These are phyloP conservation scores for Julus scanicus DNA, from an alignment of 2,888 invertebrate species.

Conservation along the genomic window DNA sequence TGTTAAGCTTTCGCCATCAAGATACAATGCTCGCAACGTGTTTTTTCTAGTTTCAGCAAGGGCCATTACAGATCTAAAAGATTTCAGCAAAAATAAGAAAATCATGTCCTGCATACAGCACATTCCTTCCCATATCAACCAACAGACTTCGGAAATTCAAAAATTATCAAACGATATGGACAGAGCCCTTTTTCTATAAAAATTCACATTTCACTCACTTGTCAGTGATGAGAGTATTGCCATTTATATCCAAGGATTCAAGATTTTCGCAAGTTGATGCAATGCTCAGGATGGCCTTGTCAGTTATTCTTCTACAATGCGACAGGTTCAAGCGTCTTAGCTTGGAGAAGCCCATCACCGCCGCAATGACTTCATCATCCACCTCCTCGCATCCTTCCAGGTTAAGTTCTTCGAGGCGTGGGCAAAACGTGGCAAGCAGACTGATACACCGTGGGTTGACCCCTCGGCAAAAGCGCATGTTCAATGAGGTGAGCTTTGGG, in stretches of 20 bases:
- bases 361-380: constrained; percentile 47
- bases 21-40: constrained; percentile 55
- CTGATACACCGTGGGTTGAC: not conserved
- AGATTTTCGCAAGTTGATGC: not conserved
- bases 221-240: not conserved
- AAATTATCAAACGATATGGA: not conserved
- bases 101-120: not conserved
- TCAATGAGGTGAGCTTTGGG: not conserved
- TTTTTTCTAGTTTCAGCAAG: constrained; percentile 53
- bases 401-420: constrained; percentile 52
- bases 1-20: constrained; percentile 59
- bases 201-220: not conserved
- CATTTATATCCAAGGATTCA: not conserved
- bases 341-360: constrained; percentile 54
- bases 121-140: too few species aligned
- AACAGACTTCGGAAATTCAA: too few species aligned
- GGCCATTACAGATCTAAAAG: constrained; percentile 54
- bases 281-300: not conserved
- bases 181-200: not conserved
- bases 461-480: constrained; percentile 53
- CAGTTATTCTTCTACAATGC: constrained; percentile 56
- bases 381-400: constrained; percentile 55
- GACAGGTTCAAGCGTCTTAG: constrained; percentile 58
- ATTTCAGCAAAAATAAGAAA: not conserved
- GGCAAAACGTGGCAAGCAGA: constrained; percentile 38